Conservation (phyloP, 2,797 vertebrate genomes). For the Chromobotia macracanthus region DNA sequence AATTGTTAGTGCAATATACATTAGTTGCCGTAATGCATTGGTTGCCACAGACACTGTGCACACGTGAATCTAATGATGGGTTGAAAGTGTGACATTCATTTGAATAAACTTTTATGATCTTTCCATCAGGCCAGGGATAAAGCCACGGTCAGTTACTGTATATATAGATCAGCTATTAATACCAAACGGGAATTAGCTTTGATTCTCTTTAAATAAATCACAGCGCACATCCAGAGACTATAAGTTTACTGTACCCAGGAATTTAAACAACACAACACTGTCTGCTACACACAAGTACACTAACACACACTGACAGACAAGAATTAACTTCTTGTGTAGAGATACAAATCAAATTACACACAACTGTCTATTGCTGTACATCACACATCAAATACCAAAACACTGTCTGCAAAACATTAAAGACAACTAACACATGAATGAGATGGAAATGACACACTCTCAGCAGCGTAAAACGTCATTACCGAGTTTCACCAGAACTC, state of each 20-base stretch:
- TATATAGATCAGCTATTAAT: slow-evolving; percentile 8
- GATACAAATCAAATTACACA: too few species aligned
- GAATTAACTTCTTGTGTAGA: not conserved
- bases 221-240: not conserved
- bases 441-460: too few species aligned
- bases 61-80: not conserved
- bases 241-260: not conserved
- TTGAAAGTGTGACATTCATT: not conserved
- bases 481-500: too few species aligned
- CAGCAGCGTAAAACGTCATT: too few species aligned
- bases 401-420: too few species aligned
- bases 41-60: not conserved
- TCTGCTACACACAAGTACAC: not conserved
- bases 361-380: too few species aligned
- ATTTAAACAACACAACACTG: not conserved
- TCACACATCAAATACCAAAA: too few species aligned
- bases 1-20: not conserved
- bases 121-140: not conserved
- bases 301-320: not conserved
- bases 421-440: too few species aligned
- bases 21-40: not conserved
- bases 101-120: not conserved
- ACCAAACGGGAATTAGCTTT: not conserved
- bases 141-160: not conserved
- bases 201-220: slow-evolving; percentile 1